A percentile compares a stretch with the other conserved stretches of the same genome.
Conservation (phyloP, 2,113 vertebrate species). For the Passer montanus region DNA sequence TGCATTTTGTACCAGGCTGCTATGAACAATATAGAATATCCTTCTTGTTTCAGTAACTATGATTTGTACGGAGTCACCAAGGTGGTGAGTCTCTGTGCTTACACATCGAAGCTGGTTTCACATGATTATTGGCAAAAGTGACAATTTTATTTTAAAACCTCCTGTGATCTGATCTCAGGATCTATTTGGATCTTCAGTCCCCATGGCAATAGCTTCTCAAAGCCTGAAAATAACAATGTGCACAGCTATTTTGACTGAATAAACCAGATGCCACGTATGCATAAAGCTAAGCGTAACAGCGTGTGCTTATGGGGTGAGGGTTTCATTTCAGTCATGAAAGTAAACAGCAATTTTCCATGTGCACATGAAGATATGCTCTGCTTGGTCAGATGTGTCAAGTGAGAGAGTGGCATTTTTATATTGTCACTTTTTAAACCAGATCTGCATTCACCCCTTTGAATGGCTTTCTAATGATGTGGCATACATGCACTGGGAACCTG, state of each 20-base stretch:
- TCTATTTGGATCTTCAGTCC: constrained; percentile 62
- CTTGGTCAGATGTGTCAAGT: not conserved
- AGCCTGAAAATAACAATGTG: constrained; percentile 51
- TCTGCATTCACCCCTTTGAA: not conserved
- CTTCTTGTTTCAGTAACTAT: not conserved
- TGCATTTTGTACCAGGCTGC: not conserved
- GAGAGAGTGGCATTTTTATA: not conserved
- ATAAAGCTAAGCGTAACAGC: not conserved
- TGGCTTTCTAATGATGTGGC: not conserved
- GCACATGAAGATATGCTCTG: not conserved
- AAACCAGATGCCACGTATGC: not conserved
- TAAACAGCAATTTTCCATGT: not conserved
- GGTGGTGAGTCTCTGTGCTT: not conserved
- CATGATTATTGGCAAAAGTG: constrained; percentile 35
- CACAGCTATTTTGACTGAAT: constrained; percentile 48
- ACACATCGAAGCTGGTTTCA: not conserved
- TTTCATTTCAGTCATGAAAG: not conserved
- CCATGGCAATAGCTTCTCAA: constrained; percentile 59
- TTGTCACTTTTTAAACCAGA: not conserved
- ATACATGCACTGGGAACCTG: fast-evolving
- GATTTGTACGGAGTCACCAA: not conserved
- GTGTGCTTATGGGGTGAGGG: not conserved
- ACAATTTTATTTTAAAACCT: constrained; percentile 46
- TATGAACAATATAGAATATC: not conserved
- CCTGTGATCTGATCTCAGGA: constrained; percentile 49